phyloP scores from a whole-genome alignment of 2,113 vertebrate species.

The Urocitellus parryii region DNA sequence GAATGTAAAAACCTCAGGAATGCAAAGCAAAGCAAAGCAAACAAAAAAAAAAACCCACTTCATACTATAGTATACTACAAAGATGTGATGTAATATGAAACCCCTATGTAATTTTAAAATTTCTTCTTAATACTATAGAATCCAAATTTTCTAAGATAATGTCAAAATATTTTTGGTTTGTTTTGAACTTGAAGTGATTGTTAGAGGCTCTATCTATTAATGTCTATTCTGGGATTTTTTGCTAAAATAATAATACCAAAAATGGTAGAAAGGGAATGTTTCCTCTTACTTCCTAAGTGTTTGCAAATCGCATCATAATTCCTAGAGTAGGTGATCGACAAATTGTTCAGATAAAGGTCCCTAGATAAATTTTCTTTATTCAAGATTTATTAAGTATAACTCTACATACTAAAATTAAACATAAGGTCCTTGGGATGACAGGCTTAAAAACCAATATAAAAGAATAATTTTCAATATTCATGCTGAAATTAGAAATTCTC shows the following conservation, averaged over 20 bases:
- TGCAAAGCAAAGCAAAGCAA: neutral
- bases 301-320: neutral
- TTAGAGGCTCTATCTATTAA: too few relatives aligned
- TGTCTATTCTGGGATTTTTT: neutral
- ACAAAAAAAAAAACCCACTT: neutral
- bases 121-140: neutral
- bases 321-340: neutral
- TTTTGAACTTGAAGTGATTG: neutral
- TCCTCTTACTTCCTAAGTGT: neutral
- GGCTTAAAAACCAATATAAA: neutral
- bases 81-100: neutral
- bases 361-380: neutral
- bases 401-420: neutral
- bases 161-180: neutral
- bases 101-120: neutral
- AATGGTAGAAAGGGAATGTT: neutral
- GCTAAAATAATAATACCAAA: neutral
- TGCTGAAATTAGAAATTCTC: neutral
- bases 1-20: neutral
- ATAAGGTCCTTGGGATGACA: neutral
- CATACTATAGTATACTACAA: neutral
- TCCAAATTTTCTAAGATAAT: neutral
- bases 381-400: neutral
- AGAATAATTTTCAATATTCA: neutral
- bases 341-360: neutral